phyloP scores from a whole-genome alignment of 2,888 invertebrate genomes.

The Diloba caeruleocephala region DNA sequence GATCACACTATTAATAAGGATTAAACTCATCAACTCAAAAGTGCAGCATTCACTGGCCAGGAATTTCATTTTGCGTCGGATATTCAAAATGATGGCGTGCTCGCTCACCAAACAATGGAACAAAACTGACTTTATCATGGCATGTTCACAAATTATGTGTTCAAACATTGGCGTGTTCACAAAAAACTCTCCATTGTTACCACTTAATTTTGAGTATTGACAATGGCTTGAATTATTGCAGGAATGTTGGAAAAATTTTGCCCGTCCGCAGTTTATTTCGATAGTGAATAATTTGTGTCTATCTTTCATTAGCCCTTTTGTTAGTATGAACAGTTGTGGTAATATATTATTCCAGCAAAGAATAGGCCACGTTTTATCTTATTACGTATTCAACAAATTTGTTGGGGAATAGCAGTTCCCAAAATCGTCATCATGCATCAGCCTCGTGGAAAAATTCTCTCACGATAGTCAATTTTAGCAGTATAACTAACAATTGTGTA shows the following conservation, averaged over 20 bases:
- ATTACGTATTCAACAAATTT: no score
- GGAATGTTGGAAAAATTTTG: background rate
- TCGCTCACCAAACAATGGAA: conserved; percentile 19
- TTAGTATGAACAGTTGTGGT: background rate
- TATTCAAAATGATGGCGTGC: conserved; percentile 45
- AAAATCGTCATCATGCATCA: no score
- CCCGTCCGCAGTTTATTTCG: background rate
- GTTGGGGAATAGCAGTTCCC: no score
- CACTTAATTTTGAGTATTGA: conserved; percentile 7
- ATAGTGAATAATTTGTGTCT: background rate
- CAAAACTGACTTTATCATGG: conserved; percentile 4
- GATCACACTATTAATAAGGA: conserved; percentile 16
- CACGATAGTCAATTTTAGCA: no score
- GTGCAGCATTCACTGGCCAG: conserved; percentile 15
- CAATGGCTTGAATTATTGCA: background rate
- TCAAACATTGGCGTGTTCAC: conserved; percentile 5
- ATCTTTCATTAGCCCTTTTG: background rate
- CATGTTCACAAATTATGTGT: no score
- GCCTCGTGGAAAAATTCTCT: no score
- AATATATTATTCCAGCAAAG: no score
- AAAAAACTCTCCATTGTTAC: conserved; percentile 1
- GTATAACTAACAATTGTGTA: no score
- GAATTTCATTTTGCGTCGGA: conserved; percentile 61
- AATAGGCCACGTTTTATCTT: no score
- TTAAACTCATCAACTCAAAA: conserved; percentile 18